Evolutionary conservation across 2,888 invertebrate genomes (phyloP), one percentile per base, ranked within the genome.

Genomic region (Rotaria macrura): DNA sequence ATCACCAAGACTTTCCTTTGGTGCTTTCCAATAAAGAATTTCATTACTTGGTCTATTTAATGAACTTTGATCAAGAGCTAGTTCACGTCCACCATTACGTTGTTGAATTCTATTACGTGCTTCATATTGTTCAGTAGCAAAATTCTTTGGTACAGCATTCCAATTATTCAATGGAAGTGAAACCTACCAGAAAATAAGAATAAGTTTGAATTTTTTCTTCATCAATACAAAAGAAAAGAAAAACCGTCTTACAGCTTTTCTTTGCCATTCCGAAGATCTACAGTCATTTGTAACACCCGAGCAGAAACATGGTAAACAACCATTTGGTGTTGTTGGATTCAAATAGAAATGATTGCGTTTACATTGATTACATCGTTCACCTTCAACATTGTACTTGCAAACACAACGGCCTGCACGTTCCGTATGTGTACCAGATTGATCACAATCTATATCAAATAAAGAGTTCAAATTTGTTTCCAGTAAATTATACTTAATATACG

Each of bases 261-360:
- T 74, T 43, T 25, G 20, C 47, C 79, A 43, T 25, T 86, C 54
- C 40, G 84, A 47, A 25, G 84, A 84, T 55, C 20, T 23, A 83
- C 86, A 86, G 23, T 79, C 55, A 23, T 54, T 84, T 84, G 84
- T 55, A n/a, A 86, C 52, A 34, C 86, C 86, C 29, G 84, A 84
- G n/a, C 86, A 86, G 38, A 86, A 86, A 38, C 86, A 86, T 29
- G 86, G 49, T 54, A 85, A 55, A 55, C 86, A 86, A 29, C 84
- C 84, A 47, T 79, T 79, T 43, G 79, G 79, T 79, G 79, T 43
- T 79, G 17, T 25, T n/a, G 79, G 79, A 43, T 79, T 79, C 14
- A 79, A 79, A 43, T 79, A 79, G 79, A 79, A 79, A 43, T 79
- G 23, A 79, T 4, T 79, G 10, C 43, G 40, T 79, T 79, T 79